Conservation (phyloP, 64 coral and sea anemone genomes). For the Acropora tenuis region DNA sequence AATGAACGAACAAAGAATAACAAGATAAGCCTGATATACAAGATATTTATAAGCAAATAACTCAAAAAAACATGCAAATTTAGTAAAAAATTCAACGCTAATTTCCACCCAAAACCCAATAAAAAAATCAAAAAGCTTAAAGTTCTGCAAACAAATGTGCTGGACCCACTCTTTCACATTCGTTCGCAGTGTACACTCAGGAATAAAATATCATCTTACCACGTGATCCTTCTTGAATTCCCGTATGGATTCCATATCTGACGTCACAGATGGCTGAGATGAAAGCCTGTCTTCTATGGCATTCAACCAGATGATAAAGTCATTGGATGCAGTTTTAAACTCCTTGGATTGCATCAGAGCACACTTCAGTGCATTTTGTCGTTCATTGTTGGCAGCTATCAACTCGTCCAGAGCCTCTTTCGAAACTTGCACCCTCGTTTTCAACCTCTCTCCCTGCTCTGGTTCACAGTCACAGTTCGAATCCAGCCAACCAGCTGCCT, state of each 20-base stretch:
- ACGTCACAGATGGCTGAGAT: conserved; percentile 64
- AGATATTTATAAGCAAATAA: not conserved
- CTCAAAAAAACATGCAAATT: too few species aligned
- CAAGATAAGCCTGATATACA: not conserved
- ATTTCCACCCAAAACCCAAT: too few species aligned
- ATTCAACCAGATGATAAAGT: conserved; percentile 87
- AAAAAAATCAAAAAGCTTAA: too few species aligned
- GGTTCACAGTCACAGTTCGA: conserved; percentile 77
- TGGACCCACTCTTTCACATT: too few species aligned
- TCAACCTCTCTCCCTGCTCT: conserved; percentile 24
- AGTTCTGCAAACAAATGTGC: too few species aligned
- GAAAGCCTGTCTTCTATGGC: conserved; percentile 83
- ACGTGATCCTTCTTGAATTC: conserved; percentile 90
- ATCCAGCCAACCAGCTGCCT: conserved; percentile 74
- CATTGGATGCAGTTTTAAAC: conserved; percentile 82
- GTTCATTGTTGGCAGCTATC: conserved; percentile 54
- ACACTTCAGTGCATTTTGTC: conserved; percentile 79
- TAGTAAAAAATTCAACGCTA: too few species aligned
- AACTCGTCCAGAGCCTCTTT: conserved; percentile 86
- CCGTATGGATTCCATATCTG: conserved; percentile 66
- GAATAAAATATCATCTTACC: conserved; percentile 45
- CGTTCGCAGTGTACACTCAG: too few species aligned
- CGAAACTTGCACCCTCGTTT: conserved; percentile 25
- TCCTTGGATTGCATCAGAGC: conserved; percentile 78
- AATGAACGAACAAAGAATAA: not conserved